A percentile compares a stretch with the other conserved stretches of the same genome.
These are phyloP conservation scores for Pomatostomus ruficeps DNA, from an alignment of 2,113 vertebrate genomes.

Conservation along the genomic window DNA sequence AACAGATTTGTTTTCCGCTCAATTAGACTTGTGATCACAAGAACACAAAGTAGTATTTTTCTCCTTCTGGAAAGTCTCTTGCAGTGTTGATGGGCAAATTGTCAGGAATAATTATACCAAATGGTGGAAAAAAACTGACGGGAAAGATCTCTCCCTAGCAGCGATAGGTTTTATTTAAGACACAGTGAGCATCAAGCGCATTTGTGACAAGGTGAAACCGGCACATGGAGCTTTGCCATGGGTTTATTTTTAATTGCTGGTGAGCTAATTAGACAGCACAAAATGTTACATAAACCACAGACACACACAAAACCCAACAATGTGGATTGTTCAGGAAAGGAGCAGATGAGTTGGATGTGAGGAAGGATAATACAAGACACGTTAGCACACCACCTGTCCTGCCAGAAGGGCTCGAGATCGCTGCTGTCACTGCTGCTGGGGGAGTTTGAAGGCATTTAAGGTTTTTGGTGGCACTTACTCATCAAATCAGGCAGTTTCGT, in stretches of 20 bases:
- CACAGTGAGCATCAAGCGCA: conserved; percentile 24
- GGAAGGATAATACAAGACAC: not conserved
- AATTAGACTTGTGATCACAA: conserved; percentile 77
- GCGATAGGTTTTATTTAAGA: conserved; percentile 69
- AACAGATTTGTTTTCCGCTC: conserved; percentile 78
- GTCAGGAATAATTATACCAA: conserved; percentile 79
- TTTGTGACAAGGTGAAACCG: conserved; percentile 69
- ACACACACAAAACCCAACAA: conserved; percentile 1
- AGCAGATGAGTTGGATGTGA: conserved; percentile 37
- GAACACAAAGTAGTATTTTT: conserved; percentile 77
- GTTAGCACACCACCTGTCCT: conserved; percentile 12
- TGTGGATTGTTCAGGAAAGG: not conserved
- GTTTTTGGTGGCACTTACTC: not conserved
- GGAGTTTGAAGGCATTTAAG: not conserved
- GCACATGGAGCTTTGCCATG: conserved; percentile 68
- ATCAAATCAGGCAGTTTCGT: not conserved
- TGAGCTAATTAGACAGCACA: conserved; percentile 69
- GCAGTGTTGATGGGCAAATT: conserved; percentile 75
- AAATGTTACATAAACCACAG: conserved; percentile 44
- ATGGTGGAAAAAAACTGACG: conserved; percentile 48
- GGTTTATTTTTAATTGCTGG: conserved; percentile 75
- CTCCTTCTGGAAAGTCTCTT: conserved; percentile 74
- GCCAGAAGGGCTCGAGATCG: not conserved
- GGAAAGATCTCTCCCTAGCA: conserved; percentile 53
- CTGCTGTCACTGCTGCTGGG: not conserved